phyloP scores from a whole-genome alignment of 1,140 invertebrate genomes.

The Ganaspis sp. region DNA sequence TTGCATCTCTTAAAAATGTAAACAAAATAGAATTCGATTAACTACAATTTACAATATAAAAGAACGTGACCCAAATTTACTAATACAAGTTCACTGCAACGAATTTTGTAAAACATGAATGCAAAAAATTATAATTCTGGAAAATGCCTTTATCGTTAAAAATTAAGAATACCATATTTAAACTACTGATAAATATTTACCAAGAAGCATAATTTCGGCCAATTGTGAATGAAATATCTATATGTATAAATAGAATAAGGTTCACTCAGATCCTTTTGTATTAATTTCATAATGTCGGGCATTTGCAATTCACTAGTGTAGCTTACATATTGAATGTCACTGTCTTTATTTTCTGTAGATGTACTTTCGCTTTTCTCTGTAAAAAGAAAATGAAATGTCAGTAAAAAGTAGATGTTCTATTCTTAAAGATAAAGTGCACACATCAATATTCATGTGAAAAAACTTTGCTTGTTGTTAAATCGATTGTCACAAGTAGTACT shows the following conservation, averaged over 20 bases:
- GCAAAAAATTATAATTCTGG: too few species aligned
- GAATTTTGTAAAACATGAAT: too few species aligned
- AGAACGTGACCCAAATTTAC: too few species aligned
- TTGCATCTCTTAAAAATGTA: too few species aligned
- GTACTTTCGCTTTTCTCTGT: slow-evolving; percentile 61
- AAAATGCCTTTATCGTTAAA: too few species aligned
- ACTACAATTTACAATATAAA: too few species aligned
- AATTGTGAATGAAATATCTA: slow-evolving; percentile 99
- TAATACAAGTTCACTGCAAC: too few species aligned
- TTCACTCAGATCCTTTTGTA: slow-evolving; percentile 99
- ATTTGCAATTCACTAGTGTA: slow-evolving; percentile 94
- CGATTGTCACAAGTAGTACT: not conserved
- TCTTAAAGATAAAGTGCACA: not conserved
- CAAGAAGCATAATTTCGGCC: slow-evolving; percentile 99
- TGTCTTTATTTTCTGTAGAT: slow-evolving; percentile 61
- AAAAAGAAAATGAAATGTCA: slow-evolving; percentile 45
- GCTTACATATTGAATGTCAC: slow-evolving; percentile 80
- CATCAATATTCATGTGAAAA: slow-evolving; percentile 1
- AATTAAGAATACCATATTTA: slow-evolving; percentile 36
- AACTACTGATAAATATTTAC: slow-evolving; percentile 77
- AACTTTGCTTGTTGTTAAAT: slow-evolving; percentile 3
- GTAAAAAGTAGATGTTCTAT: slow-evolving; percentile 18
- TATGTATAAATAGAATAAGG: slow-evolving; percentile 99
- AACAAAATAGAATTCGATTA: too few species aligned
- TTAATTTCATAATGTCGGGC: slow-evolving; percentile 98